These are phyloP conservation scores for Bryconaethiops microstoma DNA, from an alignment of 2,797 vertebrate genomes.

Conservation along the genomic window DNA sequence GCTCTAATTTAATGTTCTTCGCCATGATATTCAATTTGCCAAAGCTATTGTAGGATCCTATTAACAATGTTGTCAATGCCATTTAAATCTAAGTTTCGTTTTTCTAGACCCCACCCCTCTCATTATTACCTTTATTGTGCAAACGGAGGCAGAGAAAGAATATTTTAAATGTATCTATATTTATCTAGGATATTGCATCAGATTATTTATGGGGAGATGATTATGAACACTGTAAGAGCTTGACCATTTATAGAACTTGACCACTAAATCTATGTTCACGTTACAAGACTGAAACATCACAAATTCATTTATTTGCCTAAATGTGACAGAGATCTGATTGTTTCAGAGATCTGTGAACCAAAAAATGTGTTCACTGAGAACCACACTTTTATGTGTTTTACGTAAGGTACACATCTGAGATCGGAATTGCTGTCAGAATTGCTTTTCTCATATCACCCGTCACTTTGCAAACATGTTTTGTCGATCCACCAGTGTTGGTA, in stretches of 20 bases:
- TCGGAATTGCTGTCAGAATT: no score
- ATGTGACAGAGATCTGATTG: background rate
- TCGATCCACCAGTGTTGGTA: no score
- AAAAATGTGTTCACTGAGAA: no score
- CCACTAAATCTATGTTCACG: background rate
- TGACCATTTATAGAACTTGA: background rate
- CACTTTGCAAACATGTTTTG: no score
- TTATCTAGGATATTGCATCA: constrained; percentile 2
- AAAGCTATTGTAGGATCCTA: constrained; percentile 15
- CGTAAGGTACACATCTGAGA: background rate
- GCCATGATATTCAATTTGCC: constrained; percentile 29
- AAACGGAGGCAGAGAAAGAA: background rate
- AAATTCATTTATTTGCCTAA: background rate
- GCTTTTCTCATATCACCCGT: no score
- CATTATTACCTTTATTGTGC: background rate
- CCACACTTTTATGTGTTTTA: no score
- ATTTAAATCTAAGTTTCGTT: constrained; percentile 19
- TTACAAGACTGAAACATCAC: background rate
- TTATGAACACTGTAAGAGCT: background rate
- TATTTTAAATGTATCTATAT: background rate
- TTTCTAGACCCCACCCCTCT: background rate
- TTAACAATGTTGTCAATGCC: constrained; percentile 8
- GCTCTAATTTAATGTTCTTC: constrained; percentile 38
- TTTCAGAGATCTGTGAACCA: background rate
- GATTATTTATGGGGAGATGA: background rate